Evolutionary conservation across 2,888 invertebrate genomes (phyloP).

Genomic region (Drosophila phalerata): DNA sequence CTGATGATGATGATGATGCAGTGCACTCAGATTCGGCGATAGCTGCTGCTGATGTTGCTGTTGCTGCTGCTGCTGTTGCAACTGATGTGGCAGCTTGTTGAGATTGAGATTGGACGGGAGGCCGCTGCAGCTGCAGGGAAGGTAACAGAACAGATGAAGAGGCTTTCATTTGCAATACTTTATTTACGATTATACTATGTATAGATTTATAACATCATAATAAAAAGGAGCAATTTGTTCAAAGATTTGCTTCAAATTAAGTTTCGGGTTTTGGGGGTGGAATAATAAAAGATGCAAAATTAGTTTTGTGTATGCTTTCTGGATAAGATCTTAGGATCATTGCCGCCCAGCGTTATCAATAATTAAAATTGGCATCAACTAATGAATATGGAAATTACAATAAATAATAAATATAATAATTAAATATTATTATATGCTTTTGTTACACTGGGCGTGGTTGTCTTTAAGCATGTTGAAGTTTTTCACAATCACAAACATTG

Average conservation of each 20-base stretch:
- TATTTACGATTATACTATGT: constrained; percentile 27
- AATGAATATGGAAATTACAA: background rate
- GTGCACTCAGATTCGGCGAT: constrained; percentile 72
- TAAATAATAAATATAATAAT: constrained; percentile 1
- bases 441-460: constrained; percentile 84
- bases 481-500: background rate
- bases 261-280: constrained; percentile 3
- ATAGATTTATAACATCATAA: constrained; percentile 27
- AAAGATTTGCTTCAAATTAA: constrained; percentile 71
- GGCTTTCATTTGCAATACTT: constrained; percentile 68
- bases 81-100: constrained; percentile 70
- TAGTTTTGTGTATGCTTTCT: constrained; percentile 41
- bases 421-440: constrained; percentile 18
- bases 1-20: constrained; percentile 69
- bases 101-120: constrained; percentile 79
- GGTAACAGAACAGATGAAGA: constrained; percentile 78
- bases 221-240: constrained; percentile 74
- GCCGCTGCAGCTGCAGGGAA: constrained; percentile 81
- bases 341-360: constrained; percentile 84
- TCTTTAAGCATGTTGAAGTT: constrained; percentile 38
- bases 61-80: constrained; percentile 55
- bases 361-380: constrained; percentile 14
- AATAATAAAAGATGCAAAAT: constrained; percentile 43
- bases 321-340: constrained; percentile 65
- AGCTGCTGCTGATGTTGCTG: constrained; percentile 69